A percentile compares a stretch with the other conserved stretches of the same genome.
These are phyloP conservation scores for Drosophila kanapiae DNA, from an alignment of 1,140 invertebrate species.

Conservation along the genomic window DNA sequence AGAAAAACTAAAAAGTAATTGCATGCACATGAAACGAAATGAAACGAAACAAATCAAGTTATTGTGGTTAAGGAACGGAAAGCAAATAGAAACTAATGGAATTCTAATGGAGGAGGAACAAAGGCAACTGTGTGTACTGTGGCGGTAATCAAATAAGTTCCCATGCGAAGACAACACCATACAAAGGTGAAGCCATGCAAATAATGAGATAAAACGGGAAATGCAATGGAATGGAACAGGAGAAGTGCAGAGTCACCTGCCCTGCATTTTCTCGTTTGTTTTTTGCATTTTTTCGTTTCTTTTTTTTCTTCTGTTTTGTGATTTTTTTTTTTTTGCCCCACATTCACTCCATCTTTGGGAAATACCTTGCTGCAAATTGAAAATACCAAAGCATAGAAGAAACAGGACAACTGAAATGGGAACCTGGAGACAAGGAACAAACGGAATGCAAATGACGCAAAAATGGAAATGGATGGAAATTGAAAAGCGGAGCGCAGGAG, in stretches of 20 bases:
- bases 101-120: not conserved
- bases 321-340: constrained; percentile 1
- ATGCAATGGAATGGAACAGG: constrained; percentile 44
- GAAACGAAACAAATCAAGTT: constrained; percentile 2
- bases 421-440: constrained; percentile 32
- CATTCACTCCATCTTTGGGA: not conserved
- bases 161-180: constrained; percentile 2
- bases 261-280: constrained; percentile 2
- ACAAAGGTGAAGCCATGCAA: constrained; percentile 22
- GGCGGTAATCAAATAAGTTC: constrained; percentile 22
- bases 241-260: constrained; percentile 14
- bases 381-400: constrained; percentile 36
- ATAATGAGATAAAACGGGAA: constrained; percentile 23
- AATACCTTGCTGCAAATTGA: constrained; percentile 47
- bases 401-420: constrained; percentile 22
- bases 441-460: constrained; percentile 74
- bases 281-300: not conserved
- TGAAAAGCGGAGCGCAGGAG: constrained; percentile 20
- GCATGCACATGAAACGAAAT: not conserved
- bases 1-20: not conserved
- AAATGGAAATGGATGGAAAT: constrained; percentile 76
- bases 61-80: not conserved
- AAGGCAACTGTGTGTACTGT: not conserved
- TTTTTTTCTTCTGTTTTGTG: not conserved
- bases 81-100: constrained; percentile 10